Percentiles rank a stretch among this genome's conserved stretches.
Conservation (phyloP, 2,888 invertebrate species). For the Ochlodes sylvanus region DNA sequence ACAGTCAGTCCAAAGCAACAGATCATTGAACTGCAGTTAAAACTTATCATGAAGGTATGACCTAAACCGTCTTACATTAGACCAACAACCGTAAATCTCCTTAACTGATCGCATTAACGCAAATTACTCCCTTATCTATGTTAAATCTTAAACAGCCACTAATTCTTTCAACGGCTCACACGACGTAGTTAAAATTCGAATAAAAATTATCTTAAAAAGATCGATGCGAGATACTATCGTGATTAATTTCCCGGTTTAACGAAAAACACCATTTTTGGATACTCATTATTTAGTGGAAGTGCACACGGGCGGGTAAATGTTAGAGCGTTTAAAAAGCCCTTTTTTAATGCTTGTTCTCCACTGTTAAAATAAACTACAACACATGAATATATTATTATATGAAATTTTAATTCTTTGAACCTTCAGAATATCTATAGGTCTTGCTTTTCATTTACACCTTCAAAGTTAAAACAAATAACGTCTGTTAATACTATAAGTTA, state of each 20-base stretch:
- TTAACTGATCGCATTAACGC: constrained; percentile 45
- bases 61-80: constrained; percentile 37
- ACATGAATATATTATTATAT: no score
- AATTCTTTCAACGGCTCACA: constrained; percentile 56
- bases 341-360: no score
- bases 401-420: no score
- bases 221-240: constrained; percentile 61
- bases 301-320: not conserved
- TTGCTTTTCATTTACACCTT: no score
- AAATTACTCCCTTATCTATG: constrained; percentile 45
- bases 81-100: constrained; percentile 44
- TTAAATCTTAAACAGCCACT: constrained; percentile 49
- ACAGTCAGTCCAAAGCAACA: not conserved
- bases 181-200: constrained; percentile 54
- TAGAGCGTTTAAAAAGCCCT: not conserved
- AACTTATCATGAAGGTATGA: constrained; percentile 3
- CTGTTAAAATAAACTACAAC: no score
- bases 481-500: no score
- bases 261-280: constrained; percentile 59
- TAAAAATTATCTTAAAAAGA: constrained; percentile 56
- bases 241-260: constrained; percentile 62
- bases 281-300: constrained; percentile 59
- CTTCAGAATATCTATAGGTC: no score
- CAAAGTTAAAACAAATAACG: no score
- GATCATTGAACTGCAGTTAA: no score